Evolutionary conservation across 2,113 vertebrate species (phyloP), one percentile per base, ranked within the genome.

Genomic region (Xenotilapia leptura): DNA sequence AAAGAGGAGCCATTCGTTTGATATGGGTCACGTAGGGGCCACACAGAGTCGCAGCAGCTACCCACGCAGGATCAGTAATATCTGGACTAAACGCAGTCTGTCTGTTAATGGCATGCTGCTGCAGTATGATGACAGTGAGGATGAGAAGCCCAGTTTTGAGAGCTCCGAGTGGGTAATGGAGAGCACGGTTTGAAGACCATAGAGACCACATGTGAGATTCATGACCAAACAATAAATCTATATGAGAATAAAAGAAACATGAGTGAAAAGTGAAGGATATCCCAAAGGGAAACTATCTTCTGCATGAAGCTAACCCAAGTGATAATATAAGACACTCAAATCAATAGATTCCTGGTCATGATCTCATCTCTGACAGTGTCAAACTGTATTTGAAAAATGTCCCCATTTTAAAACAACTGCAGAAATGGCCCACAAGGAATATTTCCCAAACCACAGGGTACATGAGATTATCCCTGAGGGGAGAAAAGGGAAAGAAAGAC

Each of bases 121-220:
- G 93, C 98, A 98, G 92, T 99, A 97, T 2, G 97, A 99, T 68
- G 98, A 98, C 90, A 95, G 93, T 80, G 98, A 96, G 89, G 98
- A 98, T 15, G 97, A 98, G 90, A 98, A 97, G 73, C 97, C 97
- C 17, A 95, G 90, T 26, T 95, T 97, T 0, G 98, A 98, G 87
- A 98, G 98, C 93, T 97, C 98, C 0, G 98, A 99, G 92, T 99
- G 98, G 98, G 98, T 99, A 26, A 98, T 99, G 98, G 98, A 99
- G 96, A 99, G 99, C 96, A 99, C 99, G 2, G 99, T 99, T 83
- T 96, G 89, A 96, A 68, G 33, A 68, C 62, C 62, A 82, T 40
- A 10, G 23, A n/a, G 40, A 40, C 7, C 4, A 28, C 19, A 15
- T 95, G 95, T 65, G 96, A 96, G 0, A 96, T 97, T 89, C 96